A percentile compares a stretch with the other conserved stretches of the same genome.
Conservation (phyloP, 2,113 vertebrate species). For the Neotragus pygmaeus region DNA sequence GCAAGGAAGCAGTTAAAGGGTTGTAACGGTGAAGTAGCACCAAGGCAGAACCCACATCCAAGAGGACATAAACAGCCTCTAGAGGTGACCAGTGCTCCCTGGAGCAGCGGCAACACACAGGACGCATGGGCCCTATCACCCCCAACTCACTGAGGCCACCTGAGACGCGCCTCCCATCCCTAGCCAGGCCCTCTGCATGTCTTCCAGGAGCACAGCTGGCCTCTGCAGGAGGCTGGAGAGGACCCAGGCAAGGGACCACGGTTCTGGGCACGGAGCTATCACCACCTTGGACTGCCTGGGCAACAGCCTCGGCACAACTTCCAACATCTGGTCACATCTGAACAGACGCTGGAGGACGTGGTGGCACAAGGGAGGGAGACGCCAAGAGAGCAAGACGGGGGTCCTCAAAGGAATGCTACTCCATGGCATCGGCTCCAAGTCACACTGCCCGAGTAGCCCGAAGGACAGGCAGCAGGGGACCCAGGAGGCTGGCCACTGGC, state of each 20-base stretch:
- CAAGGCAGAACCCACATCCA: not conserved
- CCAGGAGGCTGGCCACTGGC: not conserved
- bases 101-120: not conserved
- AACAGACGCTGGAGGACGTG: not conserved
- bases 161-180: not conserved
- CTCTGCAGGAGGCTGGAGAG: not conserved
- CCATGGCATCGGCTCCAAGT: not conserved
- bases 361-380: not conserved
- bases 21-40: not conserved
- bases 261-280: too few species aligned
- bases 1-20: not conserved
- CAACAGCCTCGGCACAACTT: not conserved
- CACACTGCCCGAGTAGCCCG: not conserved
- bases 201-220: not conserved
- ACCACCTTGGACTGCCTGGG: accelerated
- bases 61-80: not conserved
- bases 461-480: not conserved
- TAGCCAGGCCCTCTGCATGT: not conserved
- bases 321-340: not conserved
- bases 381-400: not conserved
- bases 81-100: not conserved
- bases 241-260: not conserved
- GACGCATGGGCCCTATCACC: accelerated
- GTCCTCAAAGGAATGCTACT: not conserved
- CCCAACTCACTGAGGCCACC: not conserved